A percentile compares a stretch with the other conserved stretches of the same genome.
Conservation (phyloP, 2,888 invertebrate species). For the Cyaniris semiargus region DNA sequence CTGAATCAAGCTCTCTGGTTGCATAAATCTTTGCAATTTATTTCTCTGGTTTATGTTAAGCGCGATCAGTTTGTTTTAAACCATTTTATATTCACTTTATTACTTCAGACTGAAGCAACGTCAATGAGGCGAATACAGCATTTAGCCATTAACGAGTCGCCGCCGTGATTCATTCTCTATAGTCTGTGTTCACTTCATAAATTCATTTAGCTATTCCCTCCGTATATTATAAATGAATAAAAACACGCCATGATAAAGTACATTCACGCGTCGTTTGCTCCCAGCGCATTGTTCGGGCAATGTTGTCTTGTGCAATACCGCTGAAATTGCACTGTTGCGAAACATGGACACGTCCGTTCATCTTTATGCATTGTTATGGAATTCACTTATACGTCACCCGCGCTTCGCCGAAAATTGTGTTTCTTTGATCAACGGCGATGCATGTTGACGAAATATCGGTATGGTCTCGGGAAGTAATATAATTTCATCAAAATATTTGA, state of each 20-base stretch:
- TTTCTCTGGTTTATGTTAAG: not conserved
- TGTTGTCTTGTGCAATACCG: slow-evolving; percentile 74
- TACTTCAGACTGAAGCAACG: not conserved
- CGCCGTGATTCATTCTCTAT: not conserved
- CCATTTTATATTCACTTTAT: not conserved
- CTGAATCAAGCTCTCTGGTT: too few species aligned
- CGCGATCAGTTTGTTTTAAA: not conserved
- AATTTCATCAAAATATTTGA: not conserved
- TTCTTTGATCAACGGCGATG: not conserved
- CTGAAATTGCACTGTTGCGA: slow-evolving; percentile 70
- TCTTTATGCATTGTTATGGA: slow-evolving; percentile 57
- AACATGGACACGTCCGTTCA: slow-evolving; percentile 65
- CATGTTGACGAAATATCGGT: not conserved
- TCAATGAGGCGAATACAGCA: not conserved
- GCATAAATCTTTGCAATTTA: not conserved
- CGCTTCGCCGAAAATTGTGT: slow-evolving; percentile 40
- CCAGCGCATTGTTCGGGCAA: slow-evolving; percentile 66
- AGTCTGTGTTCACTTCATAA: not conserved
- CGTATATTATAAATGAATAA: slow-evolving; percentile 15
- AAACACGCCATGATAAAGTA: slow-evolving; percentile 26
- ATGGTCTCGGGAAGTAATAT: not conserved
- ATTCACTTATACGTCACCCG: slow-evolving; percentile 46
- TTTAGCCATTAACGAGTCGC: slow-evolving; percentile 2
- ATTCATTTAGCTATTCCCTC: slow-evolving; percentile 5
- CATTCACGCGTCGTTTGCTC: slow-evolving; percentile 36